Base-by-base conservation (phyloP, 2,888 invertebrate species). In the Amphiduros pacificus region DNA sequence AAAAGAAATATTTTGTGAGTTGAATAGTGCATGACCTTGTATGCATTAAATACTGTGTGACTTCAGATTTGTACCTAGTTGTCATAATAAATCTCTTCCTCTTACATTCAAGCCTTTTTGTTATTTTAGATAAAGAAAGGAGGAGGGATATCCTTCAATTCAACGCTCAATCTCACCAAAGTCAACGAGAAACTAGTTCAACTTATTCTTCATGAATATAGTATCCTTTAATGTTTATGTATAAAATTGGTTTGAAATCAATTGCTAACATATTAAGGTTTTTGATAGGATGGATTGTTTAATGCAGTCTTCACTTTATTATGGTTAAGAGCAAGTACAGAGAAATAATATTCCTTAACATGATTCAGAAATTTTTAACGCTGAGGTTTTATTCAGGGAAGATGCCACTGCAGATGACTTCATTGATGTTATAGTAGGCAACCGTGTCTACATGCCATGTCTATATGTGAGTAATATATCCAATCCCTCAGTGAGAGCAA, bases 121-220 rank as follows among this genome's bases (percentile, higher is more conserved):
- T 58, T 57, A 52, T 71, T 70, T 51, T 82, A 91, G 90, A 86
- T 90, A 53, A 94, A 97, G 84, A 97, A 97, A 84, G 94, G 94
- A 24, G 99, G 94, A 44, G 99, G 99, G 2, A 84, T 99, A 24
- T 94, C 96, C 2, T 98, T 99, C 82, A 99, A 96, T 81, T 91
- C 97, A 0, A 99, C 96, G 1, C 93, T 95, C 77, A 89, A 93
- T 27, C 85, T 99, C 59, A 94, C 95, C 0, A 92, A 91, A 83
- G 89, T 93, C 64, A 95, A 93, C 79, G 98, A 99, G 83, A 98
- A 97, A 86, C 85, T 99, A 87, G 95, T 98, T 65, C 96, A 98
- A 85, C 89, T 95, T 88, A 96, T 99, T 74, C 86, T 99, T 27
- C 98, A 99, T 81, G 97, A 98, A 83, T 99, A 98, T 83, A 99